Evolutionary conservation across 2,888 invertebrate species (phyloP).

Genomic region (Cantharis nigra): DNA sequence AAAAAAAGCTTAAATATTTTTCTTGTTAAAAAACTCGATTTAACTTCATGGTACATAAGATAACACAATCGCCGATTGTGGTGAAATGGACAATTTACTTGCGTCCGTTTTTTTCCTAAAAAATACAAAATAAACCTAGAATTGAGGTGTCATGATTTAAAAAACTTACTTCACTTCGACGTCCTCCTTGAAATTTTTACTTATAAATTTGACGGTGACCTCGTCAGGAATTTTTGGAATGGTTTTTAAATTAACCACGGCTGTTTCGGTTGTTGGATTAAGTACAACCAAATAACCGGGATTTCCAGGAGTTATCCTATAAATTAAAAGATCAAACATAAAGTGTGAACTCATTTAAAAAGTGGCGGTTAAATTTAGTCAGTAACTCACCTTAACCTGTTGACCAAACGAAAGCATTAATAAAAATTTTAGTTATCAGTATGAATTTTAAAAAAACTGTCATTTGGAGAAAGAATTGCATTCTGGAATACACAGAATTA

Average conservation of each 20-base stretch:
- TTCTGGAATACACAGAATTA: not conserved
- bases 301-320: conserved; percentile 73
- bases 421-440: not conserved
- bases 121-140: conserved; percentile 40
- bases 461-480: too few relatives aligned
- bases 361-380: not conserved
- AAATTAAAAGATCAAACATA: not conserved
- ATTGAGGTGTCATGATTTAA: conserved; percentile 6
- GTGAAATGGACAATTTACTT: conserved; percentile 62
- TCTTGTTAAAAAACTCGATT: not conserved
- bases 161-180: conserved; percentile 55
- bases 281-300: conserved; percentile 76
- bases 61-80: conserved; percentile 67
- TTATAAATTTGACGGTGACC: conserved; percentile 64
- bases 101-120: conserved; percentile 64
- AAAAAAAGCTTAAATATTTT: not conserved
- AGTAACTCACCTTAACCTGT: conserved; percentile 10
- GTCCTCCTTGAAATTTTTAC: conserved; percentile 59
- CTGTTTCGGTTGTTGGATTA: conserved; percentile 63
- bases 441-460: not conserved
- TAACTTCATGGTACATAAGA: conserved; percentile 67
- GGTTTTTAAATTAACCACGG: conserved; percentile 63
- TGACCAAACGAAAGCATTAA: conserved; percentile 13
- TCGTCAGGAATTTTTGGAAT: conserved; percentile 55
- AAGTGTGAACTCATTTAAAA: not conserved